These are phyloP conservation scores for Asobara japonica DNA, from an alignment of 1,140 invertebrate genomes.

Conservation along the genomic window DNA sequence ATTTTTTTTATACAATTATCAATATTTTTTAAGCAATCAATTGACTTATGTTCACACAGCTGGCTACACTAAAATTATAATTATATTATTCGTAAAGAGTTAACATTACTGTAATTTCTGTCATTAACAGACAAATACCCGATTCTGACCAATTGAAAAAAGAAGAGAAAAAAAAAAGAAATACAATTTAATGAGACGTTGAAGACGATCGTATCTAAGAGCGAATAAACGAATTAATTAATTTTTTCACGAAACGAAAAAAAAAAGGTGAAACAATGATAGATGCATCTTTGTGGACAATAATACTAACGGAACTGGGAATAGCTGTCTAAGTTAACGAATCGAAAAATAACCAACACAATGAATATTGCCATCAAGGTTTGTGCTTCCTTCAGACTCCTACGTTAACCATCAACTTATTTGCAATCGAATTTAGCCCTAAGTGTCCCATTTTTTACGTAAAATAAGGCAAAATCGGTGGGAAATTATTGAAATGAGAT, in stretches of 20 bases:
- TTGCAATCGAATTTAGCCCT: conserved; percentile 25
- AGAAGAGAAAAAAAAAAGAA: no score
- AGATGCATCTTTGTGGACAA: conserved; percentile 39
- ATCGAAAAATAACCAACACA: conserved; percentile 18
- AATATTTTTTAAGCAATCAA: not conserved
- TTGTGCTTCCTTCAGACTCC: conserved; percentile 32
- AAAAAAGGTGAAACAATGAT: conserved; percentile 4
- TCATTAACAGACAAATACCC: not conserved
- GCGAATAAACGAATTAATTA: conserved; percentile 11
- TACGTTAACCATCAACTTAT: conserved; percentile 19
- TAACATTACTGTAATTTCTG: not conserved
- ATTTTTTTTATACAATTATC: not conserved
- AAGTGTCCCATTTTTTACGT: conserved; percentile 11
- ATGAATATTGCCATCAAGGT: conserved; percentile 23
- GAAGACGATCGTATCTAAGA: conserved; percentile 21
- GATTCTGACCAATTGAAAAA: not conserved
- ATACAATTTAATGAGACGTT: not conserved
- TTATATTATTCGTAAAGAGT: not conserved
- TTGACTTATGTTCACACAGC: conserved; percentile 2
- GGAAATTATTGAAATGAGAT: not conserved
- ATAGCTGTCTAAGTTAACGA: conserved; percentile 24
- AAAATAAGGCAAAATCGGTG: not conserved
- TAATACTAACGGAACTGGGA: conserved; percentile 31
- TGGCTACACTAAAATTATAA: not conserved
- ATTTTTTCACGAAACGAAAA: not conserved